A percentile compares a stretch with the other conserved stretches of the same genome.
phyloP scores from a whole-genome alignment of 2,888 invertebrate species.

The Holacanthella duospinosa region DNA sequence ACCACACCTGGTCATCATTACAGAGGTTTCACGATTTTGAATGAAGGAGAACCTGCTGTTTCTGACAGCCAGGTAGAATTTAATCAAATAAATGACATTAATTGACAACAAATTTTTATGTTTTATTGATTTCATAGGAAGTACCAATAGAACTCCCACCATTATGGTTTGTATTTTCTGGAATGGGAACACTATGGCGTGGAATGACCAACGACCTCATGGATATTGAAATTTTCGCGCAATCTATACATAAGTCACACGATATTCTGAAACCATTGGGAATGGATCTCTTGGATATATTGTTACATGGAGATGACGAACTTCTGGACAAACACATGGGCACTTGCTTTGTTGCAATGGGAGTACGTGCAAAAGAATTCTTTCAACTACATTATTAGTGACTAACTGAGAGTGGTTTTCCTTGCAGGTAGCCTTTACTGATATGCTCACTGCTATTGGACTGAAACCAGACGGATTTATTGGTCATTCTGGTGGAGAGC shows the following conservation, averaged over 20 bases:
- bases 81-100: too few relatives aligned
- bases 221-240: conserved; percentile 46
- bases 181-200: conserved; percentile 52
- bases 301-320: conserved; percentile 66
- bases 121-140: background rate
- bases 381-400: background rate
- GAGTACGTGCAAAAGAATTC: background rate
- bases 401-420: background rate
- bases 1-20: conserved; percentile 9
- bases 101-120: too few relatives aligned
- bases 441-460: conserved; percentile 62
- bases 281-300: conserved; percentile 64
- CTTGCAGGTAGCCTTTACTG: conserved; percentile 71
- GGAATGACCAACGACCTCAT: conserved; percentile 49
- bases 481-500: conserved; percentile 88
- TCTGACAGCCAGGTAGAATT: too few relatives aligned
- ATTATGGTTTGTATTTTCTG: conserved; percentile 50
- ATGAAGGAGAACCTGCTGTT: background rate
- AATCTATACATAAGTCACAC: conserved; percentile 63
- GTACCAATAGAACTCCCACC: conserved; percentile 38
- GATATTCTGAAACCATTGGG: conserved; percentile 67
- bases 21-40: conserved; percentile 10
- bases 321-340: conserved; percentile 62
- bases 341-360: background rate
- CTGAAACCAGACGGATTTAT: conserved; percentile 85